These are phyloP conservation scores for Sesia apiformis DNA, from an alignment of 2,888 invertebrate genomes.

Conservation along the genomic window DNA sequence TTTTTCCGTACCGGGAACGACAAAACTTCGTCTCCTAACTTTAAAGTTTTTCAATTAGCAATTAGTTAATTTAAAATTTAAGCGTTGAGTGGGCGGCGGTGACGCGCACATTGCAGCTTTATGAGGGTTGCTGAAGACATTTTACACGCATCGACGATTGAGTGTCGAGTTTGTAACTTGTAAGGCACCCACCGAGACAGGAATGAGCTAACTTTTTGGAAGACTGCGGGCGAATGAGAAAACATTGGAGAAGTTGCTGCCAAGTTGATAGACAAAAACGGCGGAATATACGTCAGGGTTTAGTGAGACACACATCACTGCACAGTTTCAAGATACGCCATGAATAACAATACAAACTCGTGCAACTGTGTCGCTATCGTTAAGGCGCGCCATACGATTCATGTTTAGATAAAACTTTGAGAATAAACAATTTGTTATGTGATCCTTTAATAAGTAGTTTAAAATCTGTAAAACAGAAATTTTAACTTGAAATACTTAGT, in stretches of 20 bases:
- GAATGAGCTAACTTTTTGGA: constrained; percentile 61
- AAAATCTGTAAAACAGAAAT: background rate
- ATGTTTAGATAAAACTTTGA: background rate
- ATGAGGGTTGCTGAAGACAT: constrained; percentile 54
- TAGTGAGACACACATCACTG: constrained; percentile 48
- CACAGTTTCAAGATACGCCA: constrained; percentile 41
- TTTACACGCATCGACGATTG: constrained; percentile 64
- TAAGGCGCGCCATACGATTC: constrained; percentile 29
- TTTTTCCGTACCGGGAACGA: constrained; percentile 34
- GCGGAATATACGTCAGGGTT: constrained; percentile 49
- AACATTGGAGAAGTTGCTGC: constrained; percentile 60
- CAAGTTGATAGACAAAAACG: constrained; percentile 58
- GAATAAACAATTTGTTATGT: background rate
- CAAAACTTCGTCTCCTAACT: constrained; percentile 27
- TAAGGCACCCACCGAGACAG: constrained; percentile 51
- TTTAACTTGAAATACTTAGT: background rate
- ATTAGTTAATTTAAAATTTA: constrained; percentile 57
- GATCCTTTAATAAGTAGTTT: background rate
- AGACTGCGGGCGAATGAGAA: constrained; percentile 58
- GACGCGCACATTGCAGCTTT: constrained; percentile 41
- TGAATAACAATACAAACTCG: constrained; percentile 50
- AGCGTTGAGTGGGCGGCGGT: constrained; percentile 15
- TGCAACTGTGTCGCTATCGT: constrained; percentile 30
- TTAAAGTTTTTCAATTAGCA: constrained; percentile 60
- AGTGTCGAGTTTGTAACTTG: constrained; percentile 59